These are phyloP conservation scores for Ophion costatus DNA, from an alignment of 2,888 invertebrate genomes.

Conservation along the genomic window DNA sequence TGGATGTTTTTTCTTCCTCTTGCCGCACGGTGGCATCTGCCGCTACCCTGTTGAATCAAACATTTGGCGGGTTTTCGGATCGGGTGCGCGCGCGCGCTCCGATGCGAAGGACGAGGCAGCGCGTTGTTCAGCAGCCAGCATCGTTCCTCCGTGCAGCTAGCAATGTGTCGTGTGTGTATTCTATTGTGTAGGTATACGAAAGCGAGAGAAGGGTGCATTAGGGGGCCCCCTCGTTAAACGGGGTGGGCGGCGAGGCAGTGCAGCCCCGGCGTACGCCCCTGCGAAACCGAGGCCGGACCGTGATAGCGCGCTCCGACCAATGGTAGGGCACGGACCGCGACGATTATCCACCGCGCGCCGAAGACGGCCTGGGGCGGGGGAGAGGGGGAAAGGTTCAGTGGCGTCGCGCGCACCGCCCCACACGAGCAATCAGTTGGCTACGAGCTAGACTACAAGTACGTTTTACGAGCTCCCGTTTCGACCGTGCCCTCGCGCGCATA, in stretches of 20 bases:
- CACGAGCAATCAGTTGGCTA: constrained; percentile 60
- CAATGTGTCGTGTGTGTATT: not conserved
- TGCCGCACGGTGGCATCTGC: constrained; percentile 18
- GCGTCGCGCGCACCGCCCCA: constrained; percentile 67
- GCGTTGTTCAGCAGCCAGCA: not conserved
- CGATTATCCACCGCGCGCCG: constrained; percentile 56
- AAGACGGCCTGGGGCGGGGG: constrained; percentile 23
- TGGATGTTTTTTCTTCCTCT: constrained; percentile 39
- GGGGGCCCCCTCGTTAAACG: constrained; percentile 62
- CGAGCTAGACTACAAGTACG: constrained; percentile 60
- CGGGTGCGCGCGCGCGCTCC: not conserved
- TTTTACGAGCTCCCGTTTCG: constrained; percentile 61
- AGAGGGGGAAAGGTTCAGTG: constrained; percentile 62
- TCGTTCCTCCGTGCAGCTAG: constrained; percentile 3
- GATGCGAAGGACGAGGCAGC: not conserved
- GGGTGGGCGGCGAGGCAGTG: constrained; percentile 77
- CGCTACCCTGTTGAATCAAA: constrained; percentile 31
- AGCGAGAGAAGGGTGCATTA: constrained; percentile 53
- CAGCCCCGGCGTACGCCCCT: constrained; percentile 79
- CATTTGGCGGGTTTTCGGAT: constrained; percentile 46
- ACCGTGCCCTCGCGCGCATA: constrained; percentile 18
- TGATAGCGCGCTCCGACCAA: constrained; percentile 58
- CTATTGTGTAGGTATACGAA: constrained; percentile 22
- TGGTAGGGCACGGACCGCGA: constrained; percentile 58
- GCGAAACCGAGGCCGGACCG: constrained; percentile 71